Evolutionary conservation across 2,888 invertebrate species (phyloP).

Genomic region (Halictus ligatus): DNA sequence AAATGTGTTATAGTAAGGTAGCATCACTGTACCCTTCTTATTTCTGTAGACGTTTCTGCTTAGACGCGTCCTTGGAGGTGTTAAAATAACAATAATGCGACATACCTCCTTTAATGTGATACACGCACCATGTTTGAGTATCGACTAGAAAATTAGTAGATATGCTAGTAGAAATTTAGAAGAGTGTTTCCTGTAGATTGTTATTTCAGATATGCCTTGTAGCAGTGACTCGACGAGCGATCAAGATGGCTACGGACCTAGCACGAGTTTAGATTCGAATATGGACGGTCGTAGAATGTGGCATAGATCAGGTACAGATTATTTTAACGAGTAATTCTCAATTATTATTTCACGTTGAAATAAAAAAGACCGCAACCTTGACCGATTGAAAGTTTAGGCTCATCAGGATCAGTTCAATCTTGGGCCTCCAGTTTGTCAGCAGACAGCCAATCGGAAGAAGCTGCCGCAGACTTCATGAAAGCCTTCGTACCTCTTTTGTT

Average conservation of each 20-base stretch:
- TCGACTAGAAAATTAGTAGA: conserved; percentile 51
- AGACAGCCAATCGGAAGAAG: conserved; percentile 87
- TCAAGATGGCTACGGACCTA: conserved; percentile 86
- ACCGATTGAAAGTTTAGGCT: conserved; percentile 81
- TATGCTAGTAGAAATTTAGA: conserved; percentile 1
- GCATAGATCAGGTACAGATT: conserved; percentile 83
- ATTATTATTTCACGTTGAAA: too few relatives aligned
- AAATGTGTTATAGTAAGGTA: conserved; percentile 19
- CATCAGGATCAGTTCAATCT: conserved; percentile 87
- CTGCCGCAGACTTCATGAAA: conserved; percentile 88
- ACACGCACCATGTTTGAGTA: conserved; percentile 37
- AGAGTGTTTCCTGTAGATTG: conserved; percentile 61
- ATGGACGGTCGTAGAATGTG: conserved; percentile 81
- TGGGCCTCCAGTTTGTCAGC: conserved; percentile 88
- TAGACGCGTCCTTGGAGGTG: conserved; percentile 44
- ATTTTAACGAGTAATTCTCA: not conserved
- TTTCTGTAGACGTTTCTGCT: conserved; percentile 45
- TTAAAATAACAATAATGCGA: conserved; percentile 18
- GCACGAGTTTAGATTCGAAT: conserved; percentile 87
- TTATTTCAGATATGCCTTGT: conserved; percentile 81
- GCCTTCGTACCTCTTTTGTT: conserved; percentile 88
- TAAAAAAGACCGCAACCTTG: not conserved
- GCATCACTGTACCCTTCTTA: conserved; percentile 19
- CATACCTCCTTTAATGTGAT: conserved; percentile 30
- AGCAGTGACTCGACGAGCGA: conserved; percentile 87